Base-by-base conservation (phyloP, 2,888 invertebrate species). In the Belgica antarctica region DNA sequence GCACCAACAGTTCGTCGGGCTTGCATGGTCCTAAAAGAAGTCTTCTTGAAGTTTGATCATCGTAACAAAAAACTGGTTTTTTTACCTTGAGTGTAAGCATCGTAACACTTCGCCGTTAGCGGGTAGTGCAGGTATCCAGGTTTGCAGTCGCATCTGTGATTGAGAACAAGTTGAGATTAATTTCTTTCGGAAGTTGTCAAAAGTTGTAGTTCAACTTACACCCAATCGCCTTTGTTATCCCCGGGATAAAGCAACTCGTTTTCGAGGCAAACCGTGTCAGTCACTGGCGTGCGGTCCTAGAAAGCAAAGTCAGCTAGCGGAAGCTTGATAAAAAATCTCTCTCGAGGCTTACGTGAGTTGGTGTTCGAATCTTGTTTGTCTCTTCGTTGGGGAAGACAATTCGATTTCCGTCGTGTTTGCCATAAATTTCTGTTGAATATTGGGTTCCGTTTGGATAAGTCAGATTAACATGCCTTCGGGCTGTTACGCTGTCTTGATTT, bases 231-330 rank as follows among this genome's bases (percentile, higher is more conserved):
- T 62, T 79, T 80, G 73, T 85, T 84, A 73, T 86, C 84, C 1
- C 87, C 87, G 0, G 88, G 87, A 76, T 89, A 89, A 5, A 84
- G 82, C 0, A 87, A 76, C 79, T 89, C 87, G 75, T 86, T 85
- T 47, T 80, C 80, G 1, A 84, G 82, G 75, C 89, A 90, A 74
- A 78, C 79, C 1, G 87, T 87, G 25, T 83, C 78, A 72, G 78
- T 84, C 1, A 87, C 77, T 7, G 88, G 87, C 70, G 79, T 77
- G 3, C 86, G 80, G 72, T 82, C 77, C 84, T 84, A 77, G 46
- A 73, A 72, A 46, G 2, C 66, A 62, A 71, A 57, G 7, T 19
- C 19, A 22, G 19, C 24, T 22, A 41, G 4, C 41, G 41, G 4
- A 41, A 41, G 31, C 31, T 4, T 31, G 31, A 31, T 31, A 10